Conservation (phyloP, 2,888 invertebrate species). For the Cephus rjabovi region DNA sequence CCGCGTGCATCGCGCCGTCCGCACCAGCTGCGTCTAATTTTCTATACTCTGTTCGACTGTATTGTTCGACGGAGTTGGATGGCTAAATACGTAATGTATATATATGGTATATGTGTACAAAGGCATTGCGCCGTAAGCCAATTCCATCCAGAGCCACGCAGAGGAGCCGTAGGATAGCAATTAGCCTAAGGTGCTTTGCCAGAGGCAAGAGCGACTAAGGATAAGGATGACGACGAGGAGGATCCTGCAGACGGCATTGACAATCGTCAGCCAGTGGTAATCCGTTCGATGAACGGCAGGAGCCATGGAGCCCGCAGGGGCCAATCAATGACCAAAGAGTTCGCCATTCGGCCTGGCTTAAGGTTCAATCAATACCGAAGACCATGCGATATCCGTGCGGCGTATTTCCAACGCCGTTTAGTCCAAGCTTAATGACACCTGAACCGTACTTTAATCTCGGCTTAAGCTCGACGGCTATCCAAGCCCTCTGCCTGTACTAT, state of each 20-base stretch:
- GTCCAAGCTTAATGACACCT: slow-evolving; percentile 61
- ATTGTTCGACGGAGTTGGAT: background rate
- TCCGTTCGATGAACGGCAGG: slow-evolving; percentile 29
- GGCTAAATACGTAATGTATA: background rate
- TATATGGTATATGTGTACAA: background rate
- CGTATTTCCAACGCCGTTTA: slow-evolving; percentile 59
- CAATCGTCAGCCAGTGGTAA: slow-evolving; percentile 20
- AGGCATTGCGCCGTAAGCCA: background rate
- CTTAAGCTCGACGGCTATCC: slow-evolving; percentile 52
- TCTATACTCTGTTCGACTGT: background rate
- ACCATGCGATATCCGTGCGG: slow-evolving; percentile 42
- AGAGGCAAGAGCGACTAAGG: background rate
- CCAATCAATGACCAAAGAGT: slow-evolving; percentile 48
- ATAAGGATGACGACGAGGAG: background rate
- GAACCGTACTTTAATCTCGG: slow-evolving; percentile 59
- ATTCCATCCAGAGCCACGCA: background rate
- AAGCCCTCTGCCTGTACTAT: background rate
- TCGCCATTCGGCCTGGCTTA: slow-evolving; percentile 47
- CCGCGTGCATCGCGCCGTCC: background rate
- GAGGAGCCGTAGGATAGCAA: background rate
- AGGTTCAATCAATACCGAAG: slow-evolving; percentile 53
- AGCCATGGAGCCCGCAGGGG: slow-evolving; percentile 18
- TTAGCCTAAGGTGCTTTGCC: background rate
- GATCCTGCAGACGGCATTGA: background rate
- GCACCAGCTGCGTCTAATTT: background rate